A percentile compares a stretch with the other conserved stretches of the same genome.
Conservation (phyloP, 2,797 vertebrate species). For the Pogonophryne albipinna region DNA sequence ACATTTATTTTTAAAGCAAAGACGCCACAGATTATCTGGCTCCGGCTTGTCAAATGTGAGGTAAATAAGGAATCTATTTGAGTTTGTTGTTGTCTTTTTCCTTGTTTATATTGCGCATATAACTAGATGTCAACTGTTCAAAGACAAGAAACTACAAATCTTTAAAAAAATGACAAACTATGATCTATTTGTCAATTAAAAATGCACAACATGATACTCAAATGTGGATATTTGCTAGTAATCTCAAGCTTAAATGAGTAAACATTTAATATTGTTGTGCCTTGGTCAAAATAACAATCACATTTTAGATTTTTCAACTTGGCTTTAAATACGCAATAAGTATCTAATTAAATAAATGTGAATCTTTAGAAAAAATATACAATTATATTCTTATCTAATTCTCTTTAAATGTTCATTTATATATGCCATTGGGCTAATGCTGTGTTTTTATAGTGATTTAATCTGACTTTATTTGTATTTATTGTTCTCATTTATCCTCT, state of each 20-base stretch:
- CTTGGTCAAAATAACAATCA: neutral
- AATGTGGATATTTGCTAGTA: neutral
- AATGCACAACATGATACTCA: no score
- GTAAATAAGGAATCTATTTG: neutral
- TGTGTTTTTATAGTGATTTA: neutral
- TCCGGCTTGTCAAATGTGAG: neutral
- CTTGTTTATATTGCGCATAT: neutral
- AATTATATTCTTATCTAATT: neutral
- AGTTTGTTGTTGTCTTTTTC: conserved; percentile 2
- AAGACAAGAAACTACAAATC: no score
- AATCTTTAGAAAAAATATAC: neutral
- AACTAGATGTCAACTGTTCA: neutral
- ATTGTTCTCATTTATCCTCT: neutral
- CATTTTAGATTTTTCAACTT: no score
- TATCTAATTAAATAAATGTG: neutral
- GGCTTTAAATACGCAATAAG: neutral
- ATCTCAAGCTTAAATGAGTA: neutral
- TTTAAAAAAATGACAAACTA: no score
- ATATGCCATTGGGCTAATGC: neutral
- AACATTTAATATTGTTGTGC: neutral
- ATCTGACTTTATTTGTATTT: neutral
- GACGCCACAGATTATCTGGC: no score
- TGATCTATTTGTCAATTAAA: no score
- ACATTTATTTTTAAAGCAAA: no score
- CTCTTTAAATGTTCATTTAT: neutral